Base-by-base conservation (phyloP, 2,888 invertebrate species). In the Drosophila seclusa region DNA sequence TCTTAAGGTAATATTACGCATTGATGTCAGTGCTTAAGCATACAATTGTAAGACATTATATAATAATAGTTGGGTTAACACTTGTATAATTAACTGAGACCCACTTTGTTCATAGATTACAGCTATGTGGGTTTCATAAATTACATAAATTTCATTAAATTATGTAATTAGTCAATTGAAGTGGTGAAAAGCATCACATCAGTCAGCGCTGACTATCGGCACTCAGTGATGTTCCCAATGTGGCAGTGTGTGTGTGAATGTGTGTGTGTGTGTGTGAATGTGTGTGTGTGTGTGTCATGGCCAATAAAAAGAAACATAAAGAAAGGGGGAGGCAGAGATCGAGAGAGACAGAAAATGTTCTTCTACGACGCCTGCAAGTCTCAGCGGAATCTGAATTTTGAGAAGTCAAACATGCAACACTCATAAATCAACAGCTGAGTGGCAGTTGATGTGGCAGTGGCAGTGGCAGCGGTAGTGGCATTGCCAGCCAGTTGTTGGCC, bases 111-210 rank as follows among this genome's bases (percentile, higher is more conserved):
- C 40, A 40, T 40, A 10, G 8, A 40, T n/a, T n/a, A 2, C 40
- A n/a, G n/a, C 4, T 40, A 40, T 40, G 40, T 40, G n/a, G 10
- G n/a, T n/a, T n/a, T 40, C 38, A n/a, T 10, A 40, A 40, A 40
- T 40, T 40, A 40, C 4, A 40, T 40, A 21, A 45, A 21, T n/a
- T 29, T 40, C 27, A 63, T 72, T 57, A 65, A 64, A 53, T 58
- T 24, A 18, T 76, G 75, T 78, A 89, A 89, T 87, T 82, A 87
- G 83, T 82, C 87, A 89, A 85, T 59, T 83, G 76, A 80, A 86
- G 88, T 88, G 81, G 82, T 73, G 82, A 81, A 81, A 82, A 76
- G 73, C 32, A 66, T 75, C 65, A 65, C 65, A 78, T 87, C 87
- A 80, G 32, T 89, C 84, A 62, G 16, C 89, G 61, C 58, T 49